Conservation (phyloP, 2,113 vertebrate genomes). For the Hylia prasina region DNA sequence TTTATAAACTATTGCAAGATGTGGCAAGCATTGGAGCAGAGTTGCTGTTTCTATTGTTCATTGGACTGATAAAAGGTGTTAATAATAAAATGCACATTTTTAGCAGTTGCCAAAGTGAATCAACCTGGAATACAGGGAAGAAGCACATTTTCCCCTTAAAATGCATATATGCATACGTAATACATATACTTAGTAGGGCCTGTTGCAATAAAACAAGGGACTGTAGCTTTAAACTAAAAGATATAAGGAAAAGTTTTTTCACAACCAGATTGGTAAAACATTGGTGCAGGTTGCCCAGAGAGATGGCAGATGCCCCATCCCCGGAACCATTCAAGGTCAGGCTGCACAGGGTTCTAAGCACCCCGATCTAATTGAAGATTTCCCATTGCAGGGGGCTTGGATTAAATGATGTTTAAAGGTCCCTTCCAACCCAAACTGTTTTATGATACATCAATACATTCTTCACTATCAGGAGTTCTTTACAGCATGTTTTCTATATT, state of each 20-base stretch:
- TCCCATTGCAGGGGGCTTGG: background rate
- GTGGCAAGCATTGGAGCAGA: constrained; percentile 62
- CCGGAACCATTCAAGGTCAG: background rate
- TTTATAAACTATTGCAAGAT: constrained; percentile 80
- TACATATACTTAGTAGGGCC: background rate
- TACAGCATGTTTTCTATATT: background rate
- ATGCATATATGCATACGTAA: background rate
- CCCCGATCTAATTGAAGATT: background rate
- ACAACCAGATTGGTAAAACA: background rate
- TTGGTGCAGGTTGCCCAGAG: background rate
- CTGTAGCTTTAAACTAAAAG: background rate
- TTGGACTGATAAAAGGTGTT: constrained; percentile 52
- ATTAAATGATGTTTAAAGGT: background rate
- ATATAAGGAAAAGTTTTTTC: background rate
- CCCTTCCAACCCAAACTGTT: background rate
- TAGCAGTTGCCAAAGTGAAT: constrained; percentile 54
- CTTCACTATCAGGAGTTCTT: background rate
- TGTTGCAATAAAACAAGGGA: background rate
- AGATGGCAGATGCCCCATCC: background rate
- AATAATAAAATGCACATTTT: constrained; percentile 69
- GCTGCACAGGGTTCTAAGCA: background rate
- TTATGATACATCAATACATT: background rate
- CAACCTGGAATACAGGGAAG: constrained; percentile 24
- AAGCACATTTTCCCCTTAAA: background rate
- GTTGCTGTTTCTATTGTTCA: constrained; percentile 45